Conservation (phyloP, 2,113 vertebrate genomes). For the Ovis canadensis region DNA sequence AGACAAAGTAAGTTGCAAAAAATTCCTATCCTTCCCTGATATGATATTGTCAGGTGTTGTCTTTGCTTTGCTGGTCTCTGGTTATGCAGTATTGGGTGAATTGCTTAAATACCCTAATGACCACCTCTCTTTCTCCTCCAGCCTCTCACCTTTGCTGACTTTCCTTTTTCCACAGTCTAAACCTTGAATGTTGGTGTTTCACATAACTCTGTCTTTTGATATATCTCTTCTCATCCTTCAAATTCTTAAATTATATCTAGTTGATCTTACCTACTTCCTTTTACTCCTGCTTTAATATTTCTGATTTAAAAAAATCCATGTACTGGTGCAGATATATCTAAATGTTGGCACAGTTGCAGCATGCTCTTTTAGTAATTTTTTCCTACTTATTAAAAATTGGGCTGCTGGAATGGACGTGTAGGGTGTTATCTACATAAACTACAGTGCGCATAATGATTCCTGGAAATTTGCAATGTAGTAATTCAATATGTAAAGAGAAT, state of each 20-base stretch:
- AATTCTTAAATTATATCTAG: neutral
- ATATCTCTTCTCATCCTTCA: neutral
- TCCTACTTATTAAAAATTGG: neutral
- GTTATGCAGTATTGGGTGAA: neutral
- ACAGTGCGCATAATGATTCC: neutral
- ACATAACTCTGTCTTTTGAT: neutral
- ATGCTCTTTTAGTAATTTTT: neutral
- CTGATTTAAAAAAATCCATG: neutral
- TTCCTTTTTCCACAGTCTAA: neutral
- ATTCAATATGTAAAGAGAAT: neutral
- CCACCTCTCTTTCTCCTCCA: neutral
- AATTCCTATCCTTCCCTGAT: neutral
- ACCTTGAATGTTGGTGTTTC: neutral
- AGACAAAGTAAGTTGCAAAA: neutral
- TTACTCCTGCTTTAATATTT: neutral
- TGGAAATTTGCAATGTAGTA: neutral
- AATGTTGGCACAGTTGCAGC: neutral
- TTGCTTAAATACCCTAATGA: neutral
- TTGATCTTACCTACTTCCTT: neutral
- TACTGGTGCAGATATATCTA: neutral
- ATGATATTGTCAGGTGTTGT: neutral
- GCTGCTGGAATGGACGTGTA: neutral
- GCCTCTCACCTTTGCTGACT: neutral
- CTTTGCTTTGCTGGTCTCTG: neutral
- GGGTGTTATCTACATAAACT: neutral